These are phyloP conservation scores for Podargus strigoides DNA, from an alignment of 2,797 vertebrate genomes.

Conservation along the genomic window DNA sequence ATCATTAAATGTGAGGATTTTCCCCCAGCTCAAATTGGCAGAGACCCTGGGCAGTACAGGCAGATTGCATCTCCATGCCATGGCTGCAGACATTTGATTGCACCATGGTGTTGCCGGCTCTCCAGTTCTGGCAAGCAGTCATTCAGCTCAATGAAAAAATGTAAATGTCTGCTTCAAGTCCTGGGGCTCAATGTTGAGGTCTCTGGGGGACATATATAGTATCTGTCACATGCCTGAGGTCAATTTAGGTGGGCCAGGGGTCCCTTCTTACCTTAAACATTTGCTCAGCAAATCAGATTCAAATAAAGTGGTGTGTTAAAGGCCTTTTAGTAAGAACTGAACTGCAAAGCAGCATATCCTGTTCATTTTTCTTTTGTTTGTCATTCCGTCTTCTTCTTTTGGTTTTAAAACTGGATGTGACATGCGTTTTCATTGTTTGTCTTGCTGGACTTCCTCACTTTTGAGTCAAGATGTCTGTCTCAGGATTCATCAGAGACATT, in stretches of 20 bases:
- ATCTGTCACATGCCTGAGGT: neutral
- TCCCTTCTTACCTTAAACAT: neutral
- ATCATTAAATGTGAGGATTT: neutral
- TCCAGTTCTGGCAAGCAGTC: neutral
- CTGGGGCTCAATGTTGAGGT: neutral
- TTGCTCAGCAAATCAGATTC: neutral
- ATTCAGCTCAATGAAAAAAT: neutral
- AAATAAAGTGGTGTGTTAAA: neutral
- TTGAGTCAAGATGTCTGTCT: neutral
- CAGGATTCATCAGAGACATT: neutral
- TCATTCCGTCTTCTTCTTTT: neutral
- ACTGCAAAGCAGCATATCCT: neutral
- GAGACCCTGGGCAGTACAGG: neutral
- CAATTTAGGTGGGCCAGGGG: neutral
- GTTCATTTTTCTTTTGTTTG: neutral
- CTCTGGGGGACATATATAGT: too few relatives aligned
- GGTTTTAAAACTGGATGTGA: neutral
- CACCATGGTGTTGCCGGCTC: neutral
- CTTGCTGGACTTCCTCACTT: neutral
- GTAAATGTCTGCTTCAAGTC: neutral
- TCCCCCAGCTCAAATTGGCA: accelerated
- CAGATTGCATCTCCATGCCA: neutral
- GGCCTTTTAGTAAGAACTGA: neutral
- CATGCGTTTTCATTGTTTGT: neutral
- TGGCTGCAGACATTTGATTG: neutral